Percentiles rank a stretch among this genome's conserved stretches.
phyloP scores from a whole-genome alignment of 2,888 invertebrate species.

The Torymus texanus region DNA sequence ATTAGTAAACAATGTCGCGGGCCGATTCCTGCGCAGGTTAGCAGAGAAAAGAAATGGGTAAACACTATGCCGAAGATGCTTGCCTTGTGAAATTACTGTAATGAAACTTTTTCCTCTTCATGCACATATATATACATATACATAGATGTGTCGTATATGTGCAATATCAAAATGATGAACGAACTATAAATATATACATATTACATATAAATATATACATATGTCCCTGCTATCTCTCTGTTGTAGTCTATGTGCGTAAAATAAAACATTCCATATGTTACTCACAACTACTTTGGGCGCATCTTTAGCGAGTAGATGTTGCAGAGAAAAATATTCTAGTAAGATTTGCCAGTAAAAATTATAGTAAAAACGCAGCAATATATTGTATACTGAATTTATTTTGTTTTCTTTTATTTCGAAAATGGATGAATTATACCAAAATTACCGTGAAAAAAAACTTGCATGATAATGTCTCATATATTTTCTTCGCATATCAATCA shows the following conservation, averaged over 20 bases:
- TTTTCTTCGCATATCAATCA: too few relatives aligned
- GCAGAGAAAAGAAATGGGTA: constrained; percentile 12
- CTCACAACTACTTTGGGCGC: constrained; percentile 5
- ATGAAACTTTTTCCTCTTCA: constrained; percentile 26
- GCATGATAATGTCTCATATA: too few relatives aligned
- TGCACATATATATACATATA: constrained; percentile 6
- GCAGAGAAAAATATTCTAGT: constrained; percentile 39
- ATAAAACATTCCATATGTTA: constrained; percentile 31
- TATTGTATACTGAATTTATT: too few relatives aligned
- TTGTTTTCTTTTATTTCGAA: too few relatives aligned
- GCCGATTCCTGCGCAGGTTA: constrained; percentile 41
- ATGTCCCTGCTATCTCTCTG: constrained; percentile 19
- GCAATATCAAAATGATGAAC: constrained; percentile 43
- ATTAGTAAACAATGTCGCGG: constrained; percentile 48
- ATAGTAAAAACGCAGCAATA: too few relatives aligned
- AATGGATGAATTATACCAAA: too few relatives aligned
- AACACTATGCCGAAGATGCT: constrained; percentile 45
- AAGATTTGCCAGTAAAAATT: constrained; percentile 5
- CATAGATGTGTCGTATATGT: constrained; percentile 41
- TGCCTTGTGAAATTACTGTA: constrained; percentile 50
- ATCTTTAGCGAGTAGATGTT: constrained; percentile 6
- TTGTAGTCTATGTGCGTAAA: constrained; percentile 14
- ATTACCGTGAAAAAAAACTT: too few relatives aligned
- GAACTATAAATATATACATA: constrained; percentile 53
- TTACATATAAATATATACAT: constrained; percentile 34